Conservation (phyloP, 1,140 invertebrate species). For the Tachypleus tridentatus region DNA sequence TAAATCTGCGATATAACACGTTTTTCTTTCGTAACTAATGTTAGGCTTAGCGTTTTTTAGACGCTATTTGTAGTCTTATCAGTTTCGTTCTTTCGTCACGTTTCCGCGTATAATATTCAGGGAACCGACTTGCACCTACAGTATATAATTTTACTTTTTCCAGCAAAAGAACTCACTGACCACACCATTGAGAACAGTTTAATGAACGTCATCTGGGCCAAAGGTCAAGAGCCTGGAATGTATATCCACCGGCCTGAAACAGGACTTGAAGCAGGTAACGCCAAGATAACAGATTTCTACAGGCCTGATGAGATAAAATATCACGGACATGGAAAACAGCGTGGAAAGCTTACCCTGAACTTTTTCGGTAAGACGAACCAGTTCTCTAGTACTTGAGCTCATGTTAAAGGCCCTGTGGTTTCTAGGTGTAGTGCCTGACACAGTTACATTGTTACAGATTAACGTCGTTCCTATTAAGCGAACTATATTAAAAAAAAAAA, state of each 20-base stretch:
- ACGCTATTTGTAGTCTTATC: too few species aligned
- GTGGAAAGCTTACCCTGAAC: conserved; percentile 63
- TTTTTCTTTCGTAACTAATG: too few species aligned
- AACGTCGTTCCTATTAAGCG: too few species aligned
- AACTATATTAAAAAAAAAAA: too few species aligned
- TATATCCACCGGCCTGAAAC: conserved; percentile 63
- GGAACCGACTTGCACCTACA: too few species aligned
- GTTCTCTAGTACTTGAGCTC: conserved; percentile 1
- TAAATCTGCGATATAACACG: too few species aligned
- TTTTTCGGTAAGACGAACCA: conserved; percentile 57
- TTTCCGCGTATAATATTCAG: too few species aligned
- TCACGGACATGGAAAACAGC: conserved; percentile 69
- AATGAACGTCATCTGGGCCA: conserved; percentile 91
- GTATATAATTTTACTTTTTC: background rate
- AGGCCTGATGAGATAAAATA: conserved; percentile 81
- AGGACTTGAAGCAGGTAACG: conserved; percentile 46
- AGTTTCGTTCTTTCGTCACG: too few species aligned
- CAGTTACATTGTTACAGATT: conserved; percentile 4
- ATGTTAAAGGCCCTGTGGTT: background rate
- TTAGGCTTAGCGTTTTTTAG: too few species aligned
- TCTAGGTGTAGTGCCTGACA: too few species aligned
- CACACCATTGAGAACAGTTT: conserved; percentile 62
- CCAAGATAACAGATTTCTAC: conserved; percentile 65
- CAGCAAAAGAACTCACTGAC: conserved; percentile 61
- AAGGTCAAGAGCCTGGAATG: conserved; percentile 60